Conservation (phyloP, 2,888 invertebrate species). For the Pyrrhia umbra region DNA sequence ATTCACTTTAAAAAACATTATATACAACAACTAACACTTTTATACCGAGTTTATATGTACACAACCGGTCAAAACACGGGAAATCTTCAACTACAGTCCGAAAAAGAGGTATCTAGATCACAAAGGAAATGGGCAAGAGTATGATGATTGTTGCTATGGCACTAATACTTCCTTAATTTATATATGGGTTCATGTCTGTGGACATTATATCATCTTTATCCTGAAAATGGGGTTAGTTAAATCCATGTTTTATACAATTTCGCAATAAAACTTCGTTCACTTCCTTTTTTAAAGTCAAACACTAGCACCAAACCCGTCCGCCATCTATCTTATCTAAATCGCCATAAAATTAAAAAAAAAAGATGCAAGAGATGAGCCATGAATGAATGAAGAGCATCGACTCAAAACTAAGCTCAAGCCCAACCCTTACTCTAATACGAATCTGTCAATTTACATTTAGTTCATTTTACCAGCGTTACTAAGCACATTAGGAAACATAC, state of each 20-base stretch:
- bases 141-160: constrained; percentile 77
- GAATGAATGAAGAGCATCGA: not conserved
- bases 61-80: constrained; percentile 44
- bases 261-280: constrained; percentile 29
- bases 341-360: constrained; percentile 15
- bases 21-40: constrained; percentile 24
- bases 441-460: not conserved
- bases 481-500: not conserved
- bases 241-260: constrained; percentile 31
- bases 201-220: constrained; percentile 21
- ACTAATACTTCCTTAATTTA: constrained; percentile 63
- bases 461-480: not conserved
- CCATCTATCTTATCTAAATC: constrained; percentile 38
- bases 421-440: too few species aligned
- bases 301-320: constrained; percentile 52
- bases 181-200: not conserved
- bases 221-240: constrained; percentile 9
- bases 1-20: constrained; percentile 43
- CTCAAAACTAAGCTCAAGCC: not conserved
- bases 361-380: constrained; percentile 30
- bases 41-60: constrained; percentile 30
- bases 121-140: constrained; percentile 86
- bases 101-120: constrained; percentile 80
- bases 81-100: constrained; percentile 63
- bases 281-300: constrained; percentile 49